A percentile compares a stretch with the other conserved stretches of the same genome.
Conservation (phyloP, 1,140 invertebrate species). For the Asobara japonica region DNA sequence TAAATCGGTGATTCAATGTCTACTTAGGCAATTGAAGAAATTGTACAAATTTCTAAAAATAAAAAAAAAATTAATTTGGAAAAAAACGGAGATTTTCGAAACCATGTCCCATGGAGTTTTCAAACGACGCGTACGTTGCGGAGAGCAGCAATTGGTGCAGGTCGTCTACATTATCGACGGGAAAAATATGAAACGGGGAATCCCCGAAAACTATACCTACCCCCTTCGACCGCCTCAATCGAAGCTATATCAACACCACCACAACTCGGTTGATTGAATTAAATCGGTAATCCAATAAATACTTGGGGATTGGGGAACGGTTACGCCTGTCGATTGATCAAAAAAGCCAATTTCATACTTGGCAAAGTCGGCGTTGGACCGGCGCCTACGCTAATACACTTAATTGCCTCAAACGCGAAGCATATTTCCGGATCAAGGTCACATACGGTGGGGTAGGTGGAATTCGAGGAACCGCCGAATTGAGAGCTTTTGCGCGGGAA, state of each 20-base stretch:
- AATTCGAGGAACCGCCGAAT: too few species aligned
- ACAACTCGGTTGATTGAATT: too few species aligned
- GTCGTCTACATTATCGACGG: too few species aligned
- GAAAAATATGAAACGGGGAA: too few species aligned
- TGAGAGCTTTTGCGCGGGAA: slow-evolving; percentile 23
- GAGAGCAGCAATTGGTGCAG: slow-evolving; percentile 33
- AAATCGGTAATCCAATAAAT: neutral
- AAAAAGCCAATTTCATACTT: neutral
- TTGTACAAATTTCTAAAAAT: too few species aligned
- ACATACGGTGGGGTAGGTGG: slow-evolving; percentile 41
- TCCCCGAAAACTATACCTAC: too few species aligned
- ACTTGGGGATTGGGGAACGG: neutral
- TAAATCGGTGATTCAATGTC: too few species aligned
- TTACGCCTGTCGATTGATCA: neutral
- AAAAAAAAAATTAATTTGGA: too few species aligned
- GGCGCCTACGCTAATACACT: slow-evolving; percentile 42
- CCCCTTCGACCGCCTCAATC: too few species aligned
- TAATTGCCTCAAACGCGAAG: slow-evolving; percentile 61
- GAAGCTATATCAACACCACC: too few species aligned
- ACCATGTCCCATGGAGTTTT: neutral
- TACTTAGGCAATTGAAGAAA: too few species aligned
- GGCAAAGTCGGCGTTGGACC: neutral
- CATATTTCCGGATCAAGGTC: slow-evolving; percentile 58
- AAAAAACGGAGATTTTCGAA: too few species aligned
- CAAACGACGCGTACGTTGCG: slow-evolving; percentile 13